Percentiles rank a stretch among this genome's conserved stretches.
Conservation (phyloP, 2,113 vertebrate genomes). For the Zootoca vivipara region DNA sequence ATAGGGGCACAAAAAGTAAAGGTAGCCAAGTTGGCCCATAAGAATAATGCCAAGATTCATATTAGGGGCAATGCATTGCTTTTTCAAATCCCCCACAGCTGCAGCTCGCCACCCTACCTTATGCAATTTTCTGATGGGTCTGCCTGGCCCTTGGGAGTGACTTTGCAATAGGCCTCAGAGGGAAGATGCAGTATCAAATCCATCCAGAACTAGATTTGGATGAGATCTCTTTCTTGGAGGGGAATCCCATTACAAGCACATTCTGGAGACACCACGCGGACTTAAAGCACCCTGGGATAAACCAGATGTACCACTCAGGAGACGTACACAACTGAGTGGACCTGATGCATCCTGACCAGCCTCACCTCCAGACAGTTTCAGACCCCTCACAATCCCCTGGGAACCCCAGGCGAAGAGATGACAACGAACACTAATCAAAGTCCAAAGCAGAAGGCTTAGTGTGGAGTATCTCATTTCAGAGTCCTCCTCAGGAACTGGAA, state of each 20-base stretch:
- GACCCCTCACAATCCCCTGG: neutral
- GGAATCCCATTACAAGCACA: neutral
- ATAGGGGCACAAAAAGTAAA: neutral
- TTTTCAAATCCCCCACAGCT: neutral
- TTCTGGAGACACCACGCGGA: neutral
- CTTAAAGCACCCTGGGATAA: neutral
- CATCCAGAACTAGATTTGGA: neutral
- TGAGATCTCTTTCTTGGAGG: neutral
- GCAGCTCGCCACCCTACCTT: neutral
- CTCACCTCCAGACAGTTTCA: neutral
- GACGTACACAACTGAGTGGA: neutral
- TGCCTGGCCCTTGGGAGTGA: neutral
- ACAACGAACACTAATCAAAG: neutral
- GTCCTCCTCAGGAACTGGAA: neutral
- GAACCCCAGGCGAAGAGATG: neutral
- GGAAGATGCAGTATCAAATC: neutral
- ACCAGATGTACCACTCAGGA: neutral
- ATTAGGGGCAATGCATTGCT: too few relatives aligned
- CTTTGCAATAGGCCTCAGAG: neutral
- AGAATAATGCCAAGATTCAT: too few relatives aligned
- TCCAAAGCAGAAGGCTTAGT: neutral
- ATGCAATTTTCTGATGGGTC: neutral
- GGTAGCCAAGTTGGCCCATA: too few relatives aligned
- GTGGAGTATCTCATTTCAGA: neutral
- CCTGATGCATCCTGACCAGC: neutral